Evolutionary conservation across 2,797 vertebrate genomes (phyloP).

Genomic region (Alcedo atthis): DNA sequence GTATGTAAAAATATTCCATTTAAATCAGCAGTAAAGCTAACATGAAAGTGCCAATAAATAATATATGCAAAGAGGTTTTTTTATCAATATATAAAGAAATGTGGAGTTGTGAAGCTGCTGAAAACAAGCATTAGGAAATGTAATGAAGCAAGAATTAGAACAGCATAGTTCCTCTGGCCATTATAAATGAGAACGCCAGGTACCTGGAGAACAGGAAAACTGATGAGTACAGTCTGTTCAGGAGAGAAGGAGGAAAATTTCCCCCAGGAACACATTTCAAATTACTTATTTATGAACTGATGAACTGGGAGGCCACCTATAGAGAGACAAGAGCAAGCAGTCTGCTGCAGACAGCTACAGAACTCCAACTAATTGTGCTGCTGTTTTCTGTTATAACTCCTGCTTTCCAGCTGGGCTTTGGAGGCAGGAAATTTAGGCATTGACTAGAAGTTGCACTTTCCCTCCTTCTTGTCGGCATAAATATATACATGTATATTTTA

Average conservation of each 20-base stretch:
- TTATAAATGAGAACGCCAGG: constrained; percentile 86
- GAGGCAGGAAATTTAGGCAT: constrained; percentile 81
- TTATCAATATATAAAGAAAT: constrained; percentile 82
- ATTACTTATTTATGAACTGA: constrained; percentile 91
- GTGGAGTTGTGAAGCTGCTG: constrained; percentile 78
- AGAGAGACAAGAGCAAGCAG: constrained; percentile 81
- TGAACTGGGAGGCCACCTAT: constrained; percentile 88
- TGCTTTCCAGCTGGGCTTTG: constrained; percentile 82
- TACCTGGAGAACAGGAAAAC: constrained; percentile 85
- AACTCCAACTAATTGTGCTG: constrained; percentile 84
- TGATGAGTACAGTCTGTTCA: constrained; percentile 87
- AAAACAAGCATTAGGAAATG: constrained; percentile 82
- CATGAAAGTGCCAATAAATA: constrained; percentile 82
- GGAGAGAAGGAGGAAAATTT: constrained; percentile 84
- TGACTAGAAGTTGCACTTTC: constrained; percentile 78
- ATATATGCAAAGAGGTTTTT: constrained; percentile 81
- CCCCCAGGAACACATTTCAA: constrained; percentile 87
- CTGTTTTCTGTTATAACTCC: constrained; percentile 84
- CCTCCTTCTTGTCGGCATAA: constrained; percentile 73
- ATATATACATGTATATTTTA: constrained; percentile 78
- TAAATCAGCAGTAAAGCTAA: constrained; percentile 79
- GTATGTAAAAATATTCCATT: constrained; percentile 81
- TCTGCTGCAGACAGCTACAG: constrained; percentile 82
- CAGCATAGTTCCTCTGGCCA: constrained; percentile 85
- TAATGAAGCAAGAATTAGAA: constrained; percentile 86